These are phyloP conservation scores for Zaprionus lineosus DNA, from an alignment of 2,888 invertebrate genomes.

Conservation along the genomic window DNA sequence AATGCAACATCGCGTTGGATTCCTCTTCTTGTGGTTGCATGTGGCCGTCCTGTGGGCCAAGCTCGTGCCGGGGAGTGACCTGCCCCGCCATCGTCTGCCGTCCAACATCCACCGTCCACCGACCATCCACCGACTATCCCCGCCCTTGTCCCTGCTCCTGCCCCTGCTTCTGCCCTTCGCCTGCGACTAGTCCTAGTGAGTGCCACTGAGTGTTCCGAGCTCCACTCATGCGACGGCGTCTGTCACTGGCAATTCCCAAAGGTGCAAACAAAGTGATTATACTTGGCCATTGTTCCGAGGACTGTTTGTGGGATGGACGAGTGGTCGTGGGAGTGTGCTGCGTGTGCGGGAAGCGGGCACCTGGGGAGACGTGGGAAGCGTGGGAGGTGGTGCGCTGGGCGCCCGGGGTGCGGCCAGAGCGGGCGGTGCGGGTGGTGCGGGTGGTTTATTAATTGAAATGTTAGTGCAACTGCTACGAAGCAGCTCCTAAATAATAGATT, in stretches of 20 bases:
- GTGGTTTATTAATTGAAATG: slow-evolving; percentile 70
- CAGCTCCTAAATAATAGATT: slow-evolving; percentile 79
- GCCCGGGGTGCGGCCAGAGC: not conserved
- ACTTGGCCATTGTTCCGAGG: slow-evolving; percentile 76
- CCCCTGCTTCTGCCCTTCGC: not conserved
- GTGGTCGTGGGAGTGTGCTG: slow-evolving; percentile 39
- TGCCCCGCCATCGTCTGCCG: slow-evolving; percentile 8
- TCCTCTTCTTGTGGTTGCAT: slow-evolving; percentile 18
- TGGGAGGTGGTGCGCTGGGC: not conserved
- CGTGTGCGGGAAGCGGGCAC: slow-evolving; percentile 20
- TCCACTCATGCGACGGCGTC: slow-evolving; percentile 65
- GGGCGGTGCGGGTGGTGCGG: slow-evolving; percentile 46
- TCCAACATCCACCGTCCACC: no score
- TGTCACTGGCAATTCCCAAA: slow-evolving; percentile 78
- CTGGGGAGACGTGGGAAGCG: slow-evolving; percentile 1
- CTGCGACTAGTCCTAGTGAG: slow-evolving; percentile 9
- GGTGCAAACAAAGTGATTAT: slow-evolving; percentile 82
- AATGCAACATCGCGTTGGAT: slow-evolving; percentile 47
- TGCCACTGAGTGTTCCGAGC: slow-evolving; percentile 26
- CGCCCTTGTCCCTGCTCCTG: not conserved
- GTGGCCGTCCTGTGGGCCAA: slow-evolving; percentile 20
- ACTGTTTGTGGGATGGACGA: slow-evolving; percentile 45
- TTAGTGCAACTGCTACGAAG: slow-evolving; percentile 63
- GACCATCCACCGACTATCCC: no score
- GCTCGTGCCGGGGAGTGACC: slow-evolving; percentile 21